A percentile compares a stretch with the other conserved stretches of the same genome.
Evolutionary conservation across 2,113 vertebrate genomes (phyloP).

Genomic region (Campylomormyrus numenius): DNA sequence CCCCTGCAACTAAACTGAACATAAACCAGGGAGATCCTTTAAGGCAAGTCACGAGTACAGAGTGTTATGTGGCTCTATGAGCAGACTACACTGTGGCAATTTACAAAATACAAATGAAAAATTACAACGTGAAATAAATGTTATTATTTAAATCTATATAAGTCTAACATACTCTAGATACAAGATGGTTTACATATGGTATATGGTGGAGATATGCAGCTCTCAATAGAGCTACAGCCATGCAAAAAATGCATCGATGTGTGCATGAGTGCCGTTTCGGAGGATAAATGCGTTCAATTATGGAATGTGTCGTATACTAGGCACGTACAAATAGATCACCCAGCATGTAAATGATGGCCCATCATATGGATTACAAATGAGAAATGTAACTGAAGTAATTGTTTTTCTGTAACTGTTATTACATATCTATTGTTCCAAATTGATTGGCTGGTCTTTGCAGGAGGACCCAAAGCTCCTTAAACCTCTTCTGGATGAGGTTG

Average conservation of each 20-base stretch:
- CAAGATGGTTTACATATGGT: background rate
- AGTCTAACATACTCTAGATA: background rate
- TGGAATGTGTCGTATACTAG: background rate
- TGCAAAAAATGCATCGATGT: no score
- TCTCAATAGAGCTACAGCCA: no score
- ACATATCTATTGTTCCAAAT: constrained; percentile 23
- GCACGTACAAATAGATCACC: background rate
- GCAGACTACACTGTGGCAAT: background rate
- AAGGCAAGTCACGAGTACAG: background rate
- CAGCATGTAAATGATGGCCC: background rate
- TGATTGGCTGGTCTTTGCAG: background rate
- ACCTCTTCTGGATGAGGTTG: constrained; percentile 41
- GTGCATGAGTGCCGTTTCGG: no score
- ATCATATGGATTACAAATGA: background rate
- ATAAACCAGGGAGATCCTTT: background rate
- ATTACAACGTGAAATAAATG: background rate
- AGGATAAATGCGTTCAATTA: background rate
- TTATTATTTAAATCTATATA: background rate
- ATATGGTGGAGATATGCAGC: background rate
- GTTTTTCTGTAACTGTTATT: background rate
- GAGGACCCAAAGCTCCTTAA: constrained; percentile 35
- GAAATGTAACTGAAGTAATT: background rate
- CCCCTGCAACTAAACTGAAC: background rate
- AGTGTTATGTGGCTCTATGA: background rate
- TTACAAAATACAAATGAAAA: background rate